These are phyloP conservation scores for Euura saliciscinereae DNA, from an alignment of 1,140 invertebrate species.

Conservation along the genomic window DNA sequence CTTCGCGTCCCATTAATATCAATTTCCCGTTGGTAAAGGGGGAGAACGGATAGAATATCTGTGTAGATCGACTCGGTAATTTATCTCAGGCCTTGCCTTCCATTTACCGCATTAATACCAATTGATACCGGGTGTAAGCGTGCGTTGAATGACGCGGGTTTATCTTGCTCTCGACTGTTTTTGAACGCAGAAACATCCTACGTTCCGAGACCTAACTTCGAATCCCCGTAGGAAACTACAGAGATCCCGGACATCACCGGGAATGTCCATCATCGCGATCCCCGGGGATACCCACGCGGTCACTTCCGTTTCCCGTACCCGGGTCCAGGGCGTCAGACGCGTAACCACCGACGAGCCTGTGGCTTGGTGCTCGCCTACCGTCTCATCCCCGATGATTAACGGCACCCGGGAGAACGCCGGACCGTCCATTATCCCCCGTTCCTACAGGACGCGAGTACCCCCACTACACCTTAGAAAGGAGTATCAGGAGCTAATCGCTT, in stretches of 20 bases:
- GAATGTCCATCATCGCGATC: conserved; percentile 32
- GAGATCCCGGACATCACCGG: neutral
- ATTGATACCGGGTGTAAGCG: conserved; percentile 26
- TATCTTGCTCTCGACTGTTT: too few species aligned
- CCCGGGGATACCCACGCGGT: conserved; percentile 41
- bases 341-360: conserved; percentile 34
- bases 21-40: conserved; percentile 49
- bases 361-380: conserved; percentile 31
- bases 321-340: conserved; percentile 30
- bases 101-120: conserved; percentile 46
- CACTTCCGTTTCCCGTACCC: conserved; percentile 49
- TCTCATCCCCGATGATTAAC: conserved; percentile 54
- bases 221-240: too few species aligned
- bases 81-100: conserved; percentile 44
- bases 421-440: conserved; percentile 41
- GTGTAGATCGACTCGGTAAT: conserved; percentile 40
- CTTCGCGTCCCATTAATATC: conserved; percentile 47
- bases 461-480: neutral
- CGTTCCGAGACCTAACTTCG: too few species aligned
- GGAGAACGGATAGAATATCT: conserved; percentile 27
- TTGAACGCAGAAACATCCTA: too few species aligned
- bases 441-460: neutral
- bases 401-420: conserved; percentile 46
- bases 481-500: neutral
- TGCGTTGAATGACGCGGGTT: too few species aligned